These are phyloP conservation scores for Bombus polaris DNA, from an alignment of 1,140 invertebrate species.

Conservation along the genomic window DNA sequence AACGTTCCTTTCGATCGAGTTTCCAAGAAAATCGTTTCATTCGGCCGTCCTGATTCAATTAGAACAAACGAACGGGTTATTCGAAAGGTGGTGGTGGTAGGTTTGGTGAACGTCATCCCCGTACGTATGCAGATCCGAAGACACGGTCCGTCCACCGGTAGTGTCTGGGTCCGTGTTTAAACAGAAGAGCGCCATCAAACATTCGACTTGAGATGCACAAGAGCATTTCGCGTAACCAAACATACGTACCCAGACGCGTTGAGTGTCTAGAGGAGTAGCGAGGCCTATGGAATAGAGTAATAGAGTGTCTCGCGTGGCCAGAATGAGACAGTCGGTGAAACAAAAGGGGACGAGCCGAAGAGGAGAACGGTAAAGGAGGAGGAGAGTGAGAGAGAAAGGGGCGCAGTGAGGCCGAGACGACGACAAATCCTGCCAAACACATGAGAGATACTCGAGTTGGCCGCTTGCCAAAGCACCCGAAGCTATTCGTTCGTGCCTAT, in stretches of 20 bases:
- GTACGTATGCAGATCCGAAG: slow-evolving; percentile 61
- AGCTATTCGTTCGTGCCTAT: slow-evolving; percentile 53
- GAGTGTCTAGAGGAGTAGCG: slow-evolving; percentile 33
- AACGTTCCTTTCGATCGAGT: too few species aligned
- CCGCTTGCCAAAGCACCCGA: slow-evolving; percentile 66
- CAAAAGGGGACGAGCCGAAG: neutral
- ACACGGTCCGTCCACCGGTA: slow-evolving; percentile 39
- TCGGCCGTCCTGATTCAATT: neutral
- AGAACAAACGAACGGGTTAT: neutral
- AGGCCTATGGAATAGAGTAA: neutral
- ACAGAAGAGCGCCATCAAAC: slow-evolving; percentile 70
- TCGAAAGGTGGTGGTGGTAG: neutral
- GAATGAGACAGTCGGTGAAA: slow-evolving; percentile 28
- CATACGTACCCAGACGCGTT: slow-evolving; percentile 65
- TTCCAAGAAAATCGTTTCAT: neutral
- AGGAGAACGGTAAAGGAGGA: neutral
- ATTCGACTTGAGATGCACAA: slow-evolving; percentile 70
- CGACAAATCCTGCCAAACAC: slow-evolving; percentile 74
- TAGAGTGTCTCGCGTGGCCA: neutral
- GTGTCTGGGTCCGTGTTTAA: slow-evolving; percentile 66
- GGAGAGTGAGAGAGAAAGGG: neutral
- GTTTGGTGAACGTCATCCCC: slow-evolving; percentile 23
- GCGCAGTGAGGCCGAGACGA: neutral
- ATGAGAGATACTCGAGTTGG: slow-evolving; percentile 71
- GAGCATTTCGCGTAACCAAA: slow-evolving; percentile 71